Evolutionary conservation across 2,113 vertebrate species (phyloP), one percentile per base, ranked within the genome.

Genomic region (Toxotes chatareus): DNA sequence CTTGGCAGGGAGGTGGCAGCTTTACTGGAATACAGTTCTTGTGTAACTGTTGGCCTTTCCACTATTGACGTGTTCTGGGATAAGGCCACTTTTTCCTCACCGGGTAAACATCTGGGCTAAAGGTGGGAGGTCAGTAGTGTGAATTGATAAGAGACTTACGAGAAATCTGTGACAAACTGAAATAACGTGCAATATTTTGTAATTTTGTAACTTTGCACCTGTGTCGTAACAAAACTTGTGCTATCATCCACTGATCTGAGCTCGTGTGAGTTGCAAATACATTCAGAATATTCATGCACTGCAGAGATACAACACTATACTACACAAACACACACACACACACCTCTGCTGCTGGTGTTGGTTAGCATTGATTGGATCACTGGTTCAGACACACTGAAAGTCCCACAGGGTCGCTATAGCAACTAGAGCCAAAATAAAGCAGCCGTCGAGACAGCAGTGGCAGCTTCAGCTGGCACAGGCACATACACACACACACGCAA

Each of bases 401-500:
- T 90, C 91, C 91, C 92, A 91, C 32, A 75, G 90, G 86, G 93
- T 93, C 82, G 69, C 91, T 88, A 93, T 94, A 90, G 92, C 83
- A 91, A 93, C 93, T 76, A 13, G 61, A 82, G 85, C 79, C 91
- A 91, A 93, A 93, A 91, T 93, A 93, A 90, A 93, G 88, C 89
- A 84, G 79, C 82, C 87, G 76, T 84, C 82, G 82, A 90, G 87
- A 91, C 86, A 69, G 90, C 81, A 56, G 79, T 55, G 36, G 90
- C 80, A 84, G 79, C 77, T 76, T 86, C 79, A 74, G 84, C 89
- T 88, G 86, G 81, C 80, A 73, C 70, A 40, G 49, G 16, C 44
- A 12, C 27, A n/a, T 34, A 55, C 63, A 65, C 46, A 14, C 47
- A 71, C 61, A 49, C 27, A 66, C 60, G 47, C 69, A 81, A 67